Evolutionary conservation across 2,888 invertebrate species (phyloP).

Genomic region (Pristionchus entomophagus): DNA sequence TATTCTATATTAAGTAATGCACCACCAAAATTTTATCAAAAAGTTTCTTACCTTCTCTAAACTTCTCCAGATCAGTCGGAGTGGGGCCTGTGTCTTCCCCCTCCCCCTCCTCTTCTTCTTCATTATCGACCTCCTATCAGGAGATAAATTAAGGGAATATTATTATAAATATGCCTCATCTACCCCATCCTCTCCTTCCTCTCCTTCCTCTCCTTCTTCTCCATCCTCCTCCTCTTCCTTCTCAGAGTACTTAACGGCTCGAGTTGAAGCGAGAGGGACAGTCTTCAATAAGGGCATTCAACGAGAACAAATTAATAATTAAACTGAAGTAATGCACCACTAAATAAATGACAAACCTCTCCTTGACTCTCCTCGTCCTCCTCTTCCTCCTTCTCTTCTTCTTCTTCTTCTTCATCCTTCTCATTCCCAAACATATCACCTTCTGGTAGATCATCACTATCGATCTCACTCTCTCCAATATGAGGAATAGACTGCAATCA

Average conservation of each 20-base stretch:
- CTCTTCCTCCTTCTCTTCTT: slow-evolving; percentile 38
- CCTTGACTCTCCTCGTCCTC: slow-evolving; percentile 45
- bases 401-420: slow-evolving; percentile 36
- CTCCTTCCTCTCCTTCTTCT: background rate
- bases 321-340: too few relatives aligned
- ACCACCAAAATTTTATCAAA: too few relatives aligned
- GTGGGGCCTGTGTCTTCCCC: slow-evolving; percentile 51
- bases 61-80: slow-evolving; percentile 53
- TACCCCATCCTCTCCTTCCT: slow-evolving; percentile 43
- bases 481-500: background rate
- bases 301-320: background rate
- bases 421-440: slow-evolving; percentile 39
- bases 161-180: slow-evolving; percentile 8
- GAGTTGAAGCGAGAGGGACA: slow-evolving; percentile 30
- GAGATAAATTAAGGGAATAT: too few relatives aligned
- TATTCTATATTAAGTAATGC: too few relatives aligned
- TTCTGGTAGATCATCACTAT: slow-evolving; percentile 36
- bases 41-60: slow-evolving; percentile 49
- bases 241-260: background rate
- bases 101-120: slow-evolving; percentile 45
- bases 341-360: slow-evolving; percentile 38
- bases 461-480: slow-evolving; percentile 2
- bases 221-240: background rate
- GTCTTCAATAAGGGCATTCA: background rate
- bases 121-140: slow-evolving; percentile 41